These are phyloP conservation scores for Phalacrocorax brasilianus DNA, from an alignment of 2,113 vertebrate genomes.

Conservation along the genomic window DNA sequence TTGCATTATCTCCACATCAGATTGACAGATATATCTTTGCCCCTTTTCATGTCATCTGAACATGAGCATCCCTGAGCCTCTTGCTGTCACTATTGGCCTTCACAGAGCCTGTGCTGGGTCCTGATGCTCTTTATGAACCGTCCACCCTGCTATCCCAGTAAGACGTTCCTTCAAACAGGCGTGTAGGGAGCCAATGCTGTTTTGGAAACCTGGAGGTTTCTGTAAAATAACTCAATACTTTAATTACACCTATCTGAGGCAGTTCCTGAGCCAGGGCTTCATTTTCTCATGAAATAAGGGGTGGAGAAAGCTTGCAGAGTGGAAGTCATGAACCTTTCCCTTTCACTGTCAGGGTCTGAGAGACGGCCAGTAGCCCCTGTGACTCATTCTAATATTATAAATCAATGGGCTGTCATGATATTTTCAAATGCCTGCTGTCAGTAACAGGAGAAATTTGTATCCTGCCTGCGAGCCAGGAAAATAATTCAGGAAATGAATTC, in stretches of 20 bases:
- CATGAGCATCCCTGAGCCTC: rapidly evolving
- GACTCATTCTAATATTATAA: neutral
- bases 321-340: neutral
- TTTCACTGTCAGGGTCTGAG: neutral
- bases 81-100: neutral
- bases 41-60: neutral
- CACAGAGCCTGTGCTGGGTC: neutral
- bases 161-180: neutral
- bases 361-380: neutral
- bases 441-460: neutral
- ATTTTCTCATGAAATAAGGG: neutral
- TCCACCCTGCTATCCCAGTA: neutral
- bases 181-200: neutral
- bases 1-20: neutral
- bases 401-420: neutral
- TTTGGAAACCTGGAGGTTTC: neutral
- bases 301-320: neutral
- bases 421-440: conserved; percentile 8
- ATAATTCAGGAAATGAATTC: conserved; percentile 20
- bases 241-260: neutral
- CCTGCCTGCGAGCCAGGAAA: conserved; percentile 19
- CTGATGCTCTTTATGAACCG: neutral
- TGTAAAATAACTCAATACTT: neutral
- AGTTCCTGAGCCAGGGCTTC: neutral
- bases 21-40: neutral